A percentile compares a stretch with the other conserved stretches of the same genome.
Conservation (phyloP, 2,797 vertebrate species). For the Sylvia borin region DNA sequence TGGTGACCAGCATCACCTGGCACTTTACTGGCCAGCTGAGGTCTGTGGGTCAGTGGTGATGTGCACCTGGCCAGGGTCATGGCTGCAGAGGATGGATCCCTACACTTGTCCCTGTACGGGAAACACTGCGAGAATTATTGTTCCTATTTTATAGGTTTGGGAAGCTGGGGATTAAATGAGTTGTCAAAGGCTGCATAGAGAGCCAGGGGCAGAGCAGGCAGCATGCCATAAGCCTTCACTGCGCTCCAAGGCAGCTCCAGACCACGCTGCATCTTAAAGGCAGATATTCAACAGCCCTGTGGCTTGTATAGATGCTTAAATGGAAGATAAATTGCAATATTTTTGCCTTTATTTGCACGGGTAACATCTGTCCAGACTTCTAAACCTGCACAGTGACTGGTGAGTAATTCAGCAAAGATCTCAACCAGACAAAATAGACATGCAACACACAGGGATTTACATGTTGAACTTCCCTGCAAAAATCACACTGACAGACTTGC, state of each 20-base stretch:
- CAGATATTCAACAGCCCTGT: background rate
- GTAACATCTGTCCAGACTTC: slow-evolving; percentile 4
- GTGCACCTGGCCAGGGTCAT: background rate
- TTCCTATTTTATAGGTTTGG: background rate
- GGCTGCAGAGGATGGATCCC: background rate
- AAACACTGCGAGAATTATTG: background rate
- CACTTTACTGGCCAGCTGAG: background rate
- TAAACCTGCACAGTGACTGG: background rate
- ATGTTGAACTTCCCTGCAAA: slow-evolving; percentile 36
- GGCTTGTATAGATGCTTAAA: slow-evolving; percentile 2
- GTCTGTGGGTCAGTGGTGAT: rapidly evolving
- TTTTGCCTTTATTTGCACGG: slow-evolving; percentile 24
- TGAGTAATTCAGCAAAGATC: background rate
- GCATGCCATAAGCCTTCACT: rapidly evolving
- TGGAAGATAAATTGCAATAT: slow-evolving; percentile 1
- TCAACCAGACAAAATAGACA: slow-evolving; percentile 12
- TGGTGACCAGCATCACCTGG: background rate
- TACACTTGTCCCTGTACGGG: background rate
- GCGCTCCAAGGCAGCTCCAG: background rate
- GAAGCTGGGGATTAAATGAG: slow-evolving; percentile 19
- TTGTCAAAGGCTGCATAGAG: slow-evolving; percentile 36
- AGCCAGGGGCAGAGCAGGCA: background rate
- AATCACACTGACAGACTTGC: slow-evolving; percentile 18
- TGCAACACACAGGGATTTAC: background rate
- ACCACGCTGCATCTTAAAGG: background rate